Base-by-base conservation (phyloP, 2,797 vertebrate species). In the Platalea minor region DNA sequence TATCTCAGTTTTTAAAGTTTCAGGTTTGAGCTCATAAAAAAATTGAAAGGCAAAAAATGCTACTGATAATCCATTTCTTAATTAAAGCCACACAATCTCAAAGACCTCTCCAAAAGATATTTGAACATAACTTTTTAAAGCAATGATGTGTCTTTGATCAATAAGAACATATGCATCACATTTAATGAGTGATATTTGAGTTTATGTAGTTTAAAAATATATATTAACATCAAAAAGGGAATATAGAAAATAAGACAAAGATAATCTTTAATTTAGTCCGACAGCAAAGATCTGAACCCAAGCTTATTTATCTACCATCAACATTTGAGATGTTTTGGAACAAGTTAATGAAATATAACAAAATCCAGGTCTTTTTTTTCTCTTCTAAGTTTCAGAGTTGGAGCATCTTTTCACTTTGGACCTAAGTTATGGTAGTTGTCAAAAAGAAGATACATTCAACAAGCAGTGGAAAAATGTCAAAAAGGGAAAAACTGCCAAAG, bases 361-460 rank as follows among this genome's bases (percentile, higher is more conserved):
- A 89, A 73, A 56, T 31, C 23, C 17, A 63, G 45, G 13, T 21
- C 7, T 61, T 45, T 12, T n/a, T n/a, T 77, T 46, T 50, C 28
- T 51, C 4, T 54, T 75, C 37, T 69, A 18, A 18, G 18, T 33
- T 79, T 88, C 46, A 77, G 67, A 86, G 23, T 4, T 35, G 41
- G 28, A 89, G 8, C 17, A 69, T 56, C 25, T 50, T 91, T 93
- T 81, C 10, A 43, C 4, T 90, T 70, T 64, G 54, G 25, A 73
- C 25, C 11, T 54, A 87, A 70, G 41, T 35, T 88, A 11, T 7
- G 4, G 10, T 45, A 56, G 16, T 54, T 95, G 51, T 93, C 79
- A 88, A 86, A 93, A 87, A 88, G 17, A 85, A 93, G 73, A 72
- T 45, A 56, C 21, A 54, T 84, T 77, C 48, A 91, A 84, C 35